Evolutionary conservation across 2,888 invertebrate genomes (phyloP), one percentile per base, ranked within the genome.

Genomic region (Cryptocheilus praepositus): DNA sequence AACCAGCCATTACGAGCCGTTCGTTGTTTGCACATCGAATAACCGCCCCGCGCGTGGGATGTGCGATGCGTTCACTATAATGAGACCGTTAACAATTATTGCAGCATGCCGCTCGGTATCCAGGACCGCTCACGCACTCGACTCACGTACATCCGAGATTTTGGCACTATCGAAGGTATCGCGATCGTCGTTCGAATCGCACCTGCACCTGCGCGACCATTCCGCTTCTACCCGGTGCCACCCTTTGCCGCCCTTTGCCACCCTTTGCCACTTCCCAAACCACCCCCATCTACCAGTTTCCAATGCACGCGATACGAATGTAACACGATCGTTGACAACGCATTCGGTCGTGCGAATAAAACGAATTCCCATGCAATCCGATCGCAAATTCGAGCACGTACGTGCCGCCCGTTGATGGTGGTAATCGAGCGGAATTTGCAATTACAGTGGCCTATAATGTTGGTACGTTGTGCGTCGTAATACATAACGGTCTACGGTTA

Each of bases 381-480:
- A 79, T 79, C 76, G 76, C 72, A 70, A 76, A 79, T 79, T 79
- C 76, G 56, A 52, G 65, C 78, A 79, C 78, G 78, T 74, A 72
- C 61, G 58, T 67, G 54, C 51, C 49, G n/a, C 36, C 49, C 71
- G 64, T 66, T 70, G 71, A 73, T 71, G 77, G 62, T 59, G 73
- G 78, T 78, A 78, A 78, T 78, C 78, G 78, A 70, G 68, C 64
- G 71, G 76, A 78, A 78, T 78, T 78, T 74, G 79, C 79, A 78
- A 78, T 78, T 78, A 78, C 79, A 63, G 67, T 65, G 65, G 57
- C 72, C 18, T 70, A 72, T 77, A 71, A 69, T 69, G 69, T 64
- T 51, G 45, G 49, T 19, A 45, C 44, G 44, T 7, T 3, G 55
- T 52, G 21, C 56, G 49, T 57, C 70, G 56, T 75, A 77, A 77